A percentile compares a stretch with the other conserved stretches of the same genome.
Evolutionary conservation across 2,888 invertebrate genomes (phyloP).

Genomic region (Nowickia ferox): DNA sequence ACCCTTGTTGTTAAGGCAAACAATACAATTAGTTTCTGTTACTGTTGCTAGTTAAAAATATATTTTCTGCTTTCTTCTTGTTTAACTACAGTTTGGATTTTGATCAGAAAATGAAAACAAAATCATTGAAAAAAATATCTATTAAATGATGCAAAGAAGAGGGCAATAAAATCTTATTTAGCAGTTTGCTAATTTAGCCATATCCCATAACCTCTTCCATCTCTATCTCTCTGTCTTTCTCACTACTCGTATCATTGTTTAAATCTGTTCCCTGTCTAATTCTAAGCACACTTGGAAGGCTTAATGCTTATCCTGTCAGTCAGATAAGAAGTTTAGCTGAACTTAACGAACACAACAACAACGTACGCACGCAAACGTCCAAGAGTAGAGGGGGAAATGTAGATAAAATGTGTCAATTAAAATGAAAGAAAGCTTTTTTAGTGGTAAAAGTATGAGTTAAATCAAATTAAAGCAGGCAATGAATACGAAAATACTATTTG

Average conservation of each 20-base stretch:
- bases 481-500: constrained; percentile 37
- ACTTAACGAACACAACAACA: constrained; percentile 7
- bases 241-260: too few species aligned
- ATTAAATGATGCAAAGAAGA: constrained; percentile 71
- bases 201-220: constrained; percentile 10
- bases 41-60: constrained; percentile 33
- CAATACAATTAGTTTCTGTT: constrained; percentile 67
- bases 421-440: constrained; percentile 41
- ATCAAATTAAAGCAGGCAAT: constrained; percentile 61
- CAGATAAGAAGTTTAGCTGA: constrained; percentile 60
- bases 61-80: constrained; percentile 13
- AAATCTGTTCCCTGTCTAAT: constrained; percentile 22
- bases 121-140: constrained; percentile 46
- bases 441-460: constrained; percentile 44
- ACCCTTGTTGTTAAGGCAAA: constrained; percentile 51
- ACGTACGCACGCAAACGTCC: background rate
- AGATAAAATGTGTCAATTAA: constrained; percentile 67
- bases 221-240: background rate
- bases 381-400: background rate
- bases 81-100: constrained; percentile 26
- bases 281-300: constrained; percentile 48
- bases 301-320: constrained; percentile 64
- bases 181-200: constrained; percentile 69
- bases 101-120: constrained; percentile 26
- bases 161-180: constrained; percentile 66